Base-by-base conservation (phyloP, 2,113 vertebrate genomes). In the Nothoprocta perdicaria region DNA sequence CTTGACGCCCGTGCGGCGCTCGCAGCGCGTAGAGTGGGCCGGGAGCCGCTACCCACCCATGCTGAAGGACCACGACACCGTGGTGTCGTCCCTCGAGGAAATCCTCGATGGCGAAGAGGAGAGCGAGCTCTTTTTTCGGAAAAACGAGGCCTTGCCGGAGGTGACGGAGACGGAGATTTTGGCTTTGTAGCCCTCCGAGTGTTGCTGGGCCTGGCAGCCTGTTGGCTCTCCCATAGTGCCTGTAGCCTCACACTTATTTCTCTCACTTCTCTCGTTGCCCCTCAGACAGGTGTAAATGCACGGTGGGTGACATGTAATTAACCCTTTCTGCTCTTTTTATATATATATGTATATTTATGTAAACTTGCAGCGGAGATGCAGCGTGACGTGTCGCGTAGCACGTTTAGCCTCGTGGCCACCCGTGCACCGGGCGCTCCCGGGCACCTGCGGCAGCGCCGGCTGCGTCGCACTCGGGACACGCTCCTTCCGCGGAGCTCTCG, bases 1-100 rank as follows among this genome's bases (percentile, higher is more conserved):
- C 2, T 26, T 98, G 62, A 98, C 98, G 0, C 97, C 98, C 0
- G 97, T 98, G 18, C 92, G 97, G 19, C 97, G 97, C 3, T 98
- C 98, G 0, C 26, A 86, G 4, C 90, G 98, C 43, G 97, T 98
- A 1, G 96, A 97, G 69, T 38, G 23, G 1, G 91, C 35, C 0
- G 14, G 31, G 19, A 79, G 93, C 26, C 10, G 0, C 53, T 97
- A 97, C 88, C 97, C 98, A 0, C 80, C 85, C 31, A 94, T 96
- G 95, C 93, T 98, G 22, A 96, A 91, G 90, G 97, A 97, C 10
- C 97, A 97, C 0, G 94, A 98, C 21, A 43, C 93, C 0, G 95
- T 98, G 4, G 98, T 98, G 82, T 90, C 97, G 2, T 98, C 97
- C 45, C 96, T 98, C 9, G 69, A 89, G 0, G 97, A 98, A 41